Percentiles rank a stretch among this genome's conserved stretches.
These are phyloP conservation scores for Echeneis naucrates DNA, from an alignment of 2,797 vertebrate species.

Conservation along the genomic window DNA sequence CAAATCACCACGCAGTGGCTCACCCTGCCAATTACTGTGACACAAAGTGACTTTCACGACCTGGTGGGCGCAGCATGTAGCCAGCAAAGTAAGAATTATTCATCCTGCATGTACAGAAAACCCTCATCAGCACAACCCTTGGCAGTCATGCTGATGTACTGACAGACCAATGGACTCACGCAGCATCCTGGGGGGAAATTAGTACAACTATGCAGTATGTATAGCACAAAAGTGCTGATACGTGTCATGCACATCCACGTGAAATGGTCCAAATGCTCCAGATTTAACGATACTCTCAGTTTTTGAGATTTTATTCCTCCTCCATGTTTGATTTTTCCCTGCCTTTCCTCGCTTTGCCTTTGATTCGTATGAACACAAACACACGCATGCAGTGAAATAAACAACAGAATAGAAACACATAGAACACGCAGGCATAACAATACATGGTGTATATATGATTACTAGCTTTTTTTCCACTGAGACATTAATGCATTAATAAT, in stretches of 20 bases:
- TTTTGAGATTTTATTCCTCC: background rate
- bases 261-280: background rate
- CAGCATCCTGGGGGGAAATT: slow-evolving; percentile 8
- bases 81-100: slow-evolving; percentile 74
- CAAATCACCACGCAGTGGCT: slow-evolving; percentile 71
- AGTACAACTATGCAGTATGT: background rate
- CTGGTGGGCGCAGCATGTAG: slow-evolving; percentile 65
- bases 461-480: slow-evolving; percentile 9
- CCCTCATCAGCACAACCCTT: slow-evolving; percentile 41
- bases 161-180: slow-evolving; percentile 3
- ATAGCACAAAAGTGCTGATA: background rate
- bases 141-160: slow-evolving; percentile 34
- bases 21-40: slow-evolving; percentile 74
- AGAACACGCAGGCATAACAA: background rate
- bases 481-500: slow-evolving; percentile 51
- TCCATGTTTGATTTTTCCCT: no score
- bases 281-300: background rate
- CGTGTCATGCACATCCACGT: background rate
- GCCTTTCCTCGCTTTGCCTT: no score
- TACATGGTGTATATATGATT: background rate
- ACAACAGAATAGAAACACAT: background rate
- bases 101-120: slow-evolving; percentile 56
- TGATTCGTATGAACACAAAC: no score
- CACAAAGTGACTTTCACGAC: slow-evolving; percentile 79
- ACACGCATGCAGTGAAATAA: background rate